Conservation (phyloP, 64 coral and sea anemone species). For the Orbicella faveolata region DNA sequence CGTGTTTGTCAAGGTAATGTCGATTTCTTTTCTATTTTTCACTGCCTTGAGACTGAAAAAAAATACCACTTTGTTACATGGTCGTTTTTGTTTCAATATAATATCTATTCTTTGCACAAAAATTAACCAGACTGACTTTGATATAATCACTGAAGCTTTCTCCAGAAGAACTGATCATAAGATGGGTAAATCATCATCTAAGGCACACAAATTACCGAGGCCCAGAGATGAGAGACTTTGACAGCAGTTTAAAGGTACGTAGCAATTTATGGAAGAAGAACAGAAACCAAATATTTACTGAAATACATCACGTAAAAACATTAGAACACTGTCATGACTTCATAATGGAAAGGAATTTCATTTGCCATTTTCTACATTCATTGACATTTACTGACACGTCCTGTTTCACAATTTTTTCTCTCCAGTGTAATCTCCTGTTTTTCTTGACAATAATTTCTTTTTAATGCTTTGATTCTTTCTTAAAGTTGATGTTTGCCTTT, state of each 20-base stretch:
- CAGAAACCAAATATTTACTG: neutral
- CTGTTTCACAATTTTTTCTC: too few relatives aligned
- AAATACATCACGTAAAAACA: neutral
- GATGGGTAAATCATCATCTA: slow-evolving; percentile 39
- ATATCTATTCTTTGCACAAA: neutral
- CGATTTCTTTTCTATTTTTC: neutral
- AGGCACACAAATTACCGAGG: slow-evolving; percentile 9
- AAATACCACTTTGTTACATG: neutral
- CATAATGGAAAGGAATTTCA: neutral
- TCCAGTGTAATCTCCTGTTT: too few relatives aligned
- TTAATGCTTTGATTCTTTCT: neutral
- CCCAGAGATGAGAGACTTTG: slow-evolving; percentile 16
- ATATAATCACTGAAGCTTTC: neutral
- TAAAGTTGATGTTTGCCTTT: neutral
- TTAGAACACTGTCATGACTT: neutral
- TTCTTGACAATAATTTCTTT: too few relatives aligned
- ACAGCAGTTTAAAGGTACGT: slow-evolving; percentile 11
- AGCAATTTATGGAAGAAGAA: neutral
- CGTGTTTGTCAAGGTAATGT: neutral
- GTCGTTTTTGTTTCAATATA: neutral
- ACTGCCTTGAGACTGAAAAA: too few relatives aligned
- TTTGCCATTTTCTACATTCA: too few relatives aligned
- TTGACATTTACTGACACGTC: too few relatives aligned
- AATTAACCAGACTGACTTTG: neutral
- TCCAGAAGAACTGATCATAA: neutral